Conservation (phyloP, 2,888 invertebrate species). For the Drosophila neonasuta region DNA sequence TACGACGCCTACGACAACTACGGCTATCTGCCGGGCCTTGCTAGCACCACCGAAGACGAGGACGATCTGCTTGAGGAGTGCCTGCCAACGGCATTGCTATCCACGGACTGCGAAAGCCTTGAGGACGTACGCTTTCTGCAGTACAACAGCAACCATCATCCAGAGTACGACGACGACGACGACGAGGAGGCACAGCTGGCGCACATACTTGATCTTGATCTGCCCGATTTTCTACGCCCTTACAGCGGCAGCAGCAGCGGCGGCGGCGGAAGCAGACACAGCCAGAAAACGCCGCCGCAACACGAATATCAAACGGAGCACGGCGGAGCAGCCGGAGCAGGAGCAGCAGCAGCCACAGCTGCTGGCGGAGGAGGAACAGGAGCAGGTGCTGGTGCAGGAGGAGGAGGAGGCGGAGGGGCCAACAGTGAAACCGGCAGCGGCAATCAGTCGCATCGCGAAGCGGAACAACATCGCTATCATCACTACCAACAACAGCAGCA, state of each 20-base stretch:
- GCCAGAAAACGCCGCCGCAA: slow-evolving; percentile 75
- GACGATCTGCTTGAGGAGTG: slow-evolving; percentile 67
- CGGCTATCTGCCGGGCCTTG: slow-evolving; percentile 69
- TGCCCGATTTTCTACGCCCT: slow-evolving; percentile 70
- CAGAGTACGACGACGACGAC: slow-evolving; percentile 63
- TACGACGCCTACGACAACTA: slow-evolving; percentile 73
- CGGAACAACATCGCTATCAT: slow-evolving; percentile 63
- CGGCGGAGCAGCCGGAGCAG: slow-evolving; percentile 67
- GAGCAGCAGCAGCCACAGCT: slow-evolving; percentile 13
- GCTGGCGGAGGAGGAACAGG: slow-evolving; percentile 27
- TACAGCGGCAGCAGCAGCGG: slow-evolving; percentile 69
- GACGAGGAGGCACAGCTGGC: slow-evolving; percentile 72
- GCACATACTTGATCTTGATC: slow-evolving; percentile 67
- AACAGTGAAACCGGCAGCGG: slow-evolving; percentile 26
- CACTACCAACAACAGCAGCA: slow-evolving; percentile 46
- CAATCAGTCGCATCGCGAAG: slow-evolving; percentile 48
- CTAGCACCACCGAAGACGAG: slow-evolving; percentile 70
- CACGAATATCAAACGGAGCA: slow-evolving; percentile 73
- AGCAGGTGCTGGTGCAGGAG: slow-evolving; percentile 8
- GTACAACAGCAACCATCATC: slow-evolving; percentile 52
- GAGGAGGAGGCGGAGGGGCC: slow-evolving; percentile 9
- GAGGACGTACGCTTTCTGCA: slow-evolving; percentile 66
- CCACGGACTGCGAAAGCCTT: slow-evolving; percentile 70
- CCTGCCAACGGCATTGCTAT: slow-evolving; percentile 63
- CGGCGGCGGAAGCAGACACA: slow-evolving; percentile 64